A percentile compares a stretch with the other conserved stretches of the same genome.
Evolutionary conservation across 1,140 invertebrate species (phyloP).

Genomic region (Eumaeus atala): DNA sequence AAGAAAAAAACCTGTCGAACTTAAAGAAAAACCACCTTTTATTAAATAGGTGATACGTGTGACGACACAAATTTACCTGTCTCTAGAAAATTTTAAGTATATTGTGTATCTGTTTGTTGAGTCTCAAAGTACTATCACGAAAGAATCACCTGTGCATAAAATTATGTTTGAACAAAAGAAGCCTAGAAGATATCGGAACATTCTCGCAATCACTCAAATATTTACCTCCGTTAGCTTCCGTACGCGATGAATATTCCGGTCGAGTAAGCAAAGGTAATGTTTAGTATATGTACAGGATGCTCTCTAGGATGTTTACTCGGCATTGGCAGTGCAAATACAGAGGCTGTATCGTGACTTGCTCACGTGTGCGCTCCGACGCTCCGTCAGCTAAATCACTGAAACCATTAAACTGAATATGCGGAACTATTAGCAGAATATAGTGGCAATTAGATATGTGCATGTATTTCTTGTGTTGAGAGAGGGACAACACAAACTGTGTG

Average conservation of each 20-base stretch:
- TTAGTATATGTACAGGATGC: constrained; percentile 34
- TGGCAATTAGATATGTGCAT: neutral
- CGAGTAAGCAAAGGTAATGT: constrained; percentile 48
- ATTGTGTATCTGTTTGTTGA: no score
- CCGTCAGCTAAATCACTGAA: constrained; percentile 20
- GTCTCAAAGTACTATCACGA: no score
- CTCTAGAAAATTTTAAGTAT: no score
- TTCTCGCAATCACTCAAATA: constrained; percentile 46
- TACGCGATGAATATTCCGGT: constrained; percentile 37
- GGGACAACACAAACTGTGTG: no score
- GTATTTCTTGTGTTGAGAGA: no score
- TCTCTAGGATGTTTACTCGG: constrained; percentile 26
- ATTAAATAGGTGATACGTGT: no score
- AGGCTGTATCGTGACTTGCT: constrained; percentile 20
- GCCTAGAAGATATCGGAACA: constrained; percentile 1
- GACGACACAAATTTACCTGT: no score
- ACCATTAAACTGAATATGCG: constrained; percentile 8
- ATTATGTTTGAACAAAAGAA: neutral
- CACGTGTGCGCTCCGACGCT: constrained; percentile 26
- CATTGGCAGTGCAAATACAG: constrained; percentile 31
- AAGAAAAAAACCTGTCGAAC: no score
- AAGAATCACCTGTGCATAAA: no score
- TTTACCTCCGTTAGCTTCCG: constrained; percentile 37
- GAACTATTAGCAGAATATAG: neutral
- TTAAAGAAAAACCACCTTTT: no score